These are phyloP conservation scores for Leptinotarsa haldemani DNA, from an alignment of 2,888 invertebrate species.

Conservation along the genomic window DNA sequence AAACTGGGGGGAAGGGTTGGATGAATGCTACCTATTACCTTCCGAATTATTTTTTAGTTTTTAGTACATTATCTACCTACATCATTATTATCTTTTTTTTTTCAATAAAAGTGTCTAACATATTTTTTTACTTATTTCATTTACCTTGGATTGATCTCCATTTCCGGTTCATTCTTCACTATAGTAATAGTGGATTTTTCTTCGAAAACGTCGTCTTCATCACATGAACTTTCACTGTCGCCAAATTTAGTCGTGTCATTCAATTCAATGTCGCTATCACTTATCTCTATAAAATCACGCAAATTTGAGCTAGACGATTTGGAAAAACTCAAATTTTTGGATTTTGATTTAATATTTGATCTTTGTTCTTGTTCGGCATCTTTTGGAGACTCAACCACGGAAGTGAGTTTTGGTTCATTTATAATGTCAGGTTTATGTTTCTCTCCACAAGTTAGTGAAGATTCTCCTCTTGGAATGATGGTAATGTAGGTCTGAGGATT, in stretches of 20 bases:
- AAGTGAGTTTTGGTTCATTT: not conserved
- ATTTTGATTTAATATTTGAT: not conserved
- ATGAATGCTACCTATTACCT: too few species aligned
- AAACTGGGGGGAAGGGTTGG: too few species aligned
- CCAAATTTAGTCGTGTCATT: slow-evolving; percentile 6
- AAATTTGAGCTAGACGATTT: not conserved
- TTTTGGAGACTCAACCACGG: not conserved
- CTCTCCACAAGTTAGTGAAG: not conserved
- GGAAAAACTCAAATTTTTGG: not conserved
- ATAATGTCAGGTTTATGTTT: not conserved
- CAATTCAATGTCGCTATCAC: slow-evolving; percentile 20
- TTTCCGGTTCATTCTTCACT: slow-evolving; percentile 20
- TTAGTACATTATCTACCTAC: too few species aligned
- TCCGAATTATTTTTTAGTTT: too few species aligned
- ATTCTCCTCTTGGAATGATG: not conserved
- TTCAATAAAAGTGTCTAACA: too few species aligned
- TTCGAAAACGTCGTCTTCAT: slow-evolving; percentile 24
- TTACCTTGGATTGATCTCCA: slow-evolving; percentile 18
- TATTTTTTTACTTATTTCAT: too few species aligned
- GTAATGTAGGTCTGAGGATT: not conserved
- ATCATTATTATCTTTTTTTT: too few species aligned
- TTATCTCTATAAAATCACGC: slow-evolving; percentile 4
- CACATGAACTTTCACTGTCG: slow-evolving; percentile 8
- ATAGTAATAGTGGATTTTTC: slow-evolving; percentile 1
- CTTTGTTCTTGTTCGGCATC: not conserved